phyloP scores from a whole-genome alignment of 2,888 invertebrate genomes.

The Perdita meconis region DNA sequence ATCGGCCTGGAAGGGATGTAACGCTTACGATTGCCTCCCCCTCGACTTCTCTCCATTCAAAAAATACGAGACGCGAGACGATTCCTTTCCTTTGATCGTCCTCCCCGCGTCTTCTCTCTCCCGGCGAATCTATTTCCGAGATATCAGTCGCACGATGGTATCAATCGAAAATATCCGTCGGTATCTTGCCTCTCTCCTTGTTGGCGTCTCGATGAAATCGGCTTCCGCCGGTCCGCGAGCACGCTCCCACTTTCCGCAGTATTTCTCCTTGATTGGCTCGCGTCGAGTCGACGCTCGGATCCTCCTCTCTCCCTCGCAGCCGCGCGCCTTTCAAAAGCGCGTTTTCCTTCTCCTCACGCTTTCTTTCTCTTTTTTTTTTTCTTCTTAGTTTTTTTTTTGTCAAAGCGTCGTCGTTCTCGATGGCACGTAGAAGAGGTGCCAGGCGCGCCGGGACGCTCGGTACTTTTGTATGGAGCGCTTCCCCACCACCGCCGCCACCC shows the following conservation, averaged over 20 bases:
- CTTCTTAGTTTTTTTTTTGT: no score
- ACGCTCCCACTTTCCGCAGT: conserved; percentile 19
- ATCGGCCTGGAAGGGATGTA: no score
- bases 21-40: no score
- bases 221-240: conserved; percentile 33
- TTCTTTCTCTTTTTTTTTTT: background rate
- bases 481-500: background rate
- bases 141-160: conserved; percentile 33
- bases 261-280: conserved; percentile 49
- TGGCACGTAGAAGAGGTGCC: conserved; percentile 44
- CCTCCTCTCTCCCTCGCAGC: conserved; percentile 9
- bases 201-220: conserved; percentile 29
- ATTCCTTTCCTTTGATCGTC: conserved; percentile 39
- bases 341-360: background rate
- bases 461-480: conserved; percentile 45
- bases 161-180: conserved; percentile 43
- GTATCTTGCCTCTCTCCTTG: background rate
- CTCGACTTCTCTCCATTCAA: background rate
- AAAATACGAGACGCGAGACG: conserved; percentile 6
- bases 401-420: conserved; percentile 38
- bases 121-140: conserved; percentile 43
- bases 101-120: background rate
- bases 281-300: conserved; percentile 14
- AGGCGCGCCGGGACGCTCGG: conserved; percentile 47
- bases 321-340: conserved; percentile 34